These are phyloP conservation scores for Zeuzera pyrina DNA, from an alignment of 2,888 invertebrate genomes.

Conservation along the genomic window DNA sequence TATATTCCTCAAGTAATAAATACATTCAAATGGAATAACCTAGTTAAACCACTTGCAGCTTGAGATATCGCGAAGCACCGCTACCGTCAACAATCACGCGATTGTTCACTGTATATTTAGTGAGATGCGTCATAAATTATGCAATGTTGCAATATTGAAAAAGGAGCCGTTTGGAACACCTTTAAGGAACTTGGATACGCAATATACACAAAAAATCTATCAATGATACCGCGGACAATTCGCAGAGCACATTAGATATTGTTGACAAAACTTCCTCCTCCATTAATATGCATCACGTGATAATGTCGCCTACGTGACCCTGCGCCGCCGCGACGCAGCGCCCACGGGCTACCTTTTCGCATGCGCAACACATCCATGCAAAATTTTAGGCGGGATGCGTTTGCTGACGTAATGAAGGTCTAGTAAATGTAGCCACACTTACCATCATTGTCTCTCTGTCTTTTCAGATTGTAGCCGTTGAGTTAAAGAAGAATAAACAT, in stretches of 20 bases:
- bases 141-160: conserved; percentile 48
- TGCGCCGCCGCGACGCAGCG: conserved; percentile 35
- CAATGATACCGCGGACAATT: conserved; percentile 57
- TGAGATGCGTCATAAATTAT: conserved; percentile 48
- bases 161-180: conserved; percentile 47
- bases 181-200: conserved; percentile 44
- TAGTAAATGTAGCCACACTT: conserved; percentile 55
- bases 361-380: conserved; percentile 69
- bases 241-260: conserved; percentile 69
- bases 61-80: conserved; percentile 35
- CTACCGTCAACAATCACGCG: conserved; percentile 32
- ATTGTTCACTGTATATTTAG: conserved; percentile 39
- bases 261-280: conserved; percentile 71
- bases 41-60: conserved; percentile 50
- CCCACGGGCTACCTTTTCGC: conserved; percentile 43
- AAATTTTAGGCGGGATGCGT: conserved; percentile 72
- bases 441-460: conserved; percentile 53
- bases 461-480: conserved; percentile 26
- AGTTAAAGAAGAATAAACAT: conserved; percentile 55
- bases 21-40: conserved; percentile 63
- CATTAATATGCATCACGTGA: conserved; percentile 69
- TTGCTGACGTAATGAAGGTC: conserved; percentile 48
- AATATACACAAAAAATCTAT: conserved; percentile 51
- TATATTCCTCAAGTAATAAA: conserved; percentile 55
- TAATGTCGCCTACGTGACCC: conserved; percentile 60